Conservation (phyloP, 2,113 vertebrate genomes). For the Vulpes vulpes region DNA sequence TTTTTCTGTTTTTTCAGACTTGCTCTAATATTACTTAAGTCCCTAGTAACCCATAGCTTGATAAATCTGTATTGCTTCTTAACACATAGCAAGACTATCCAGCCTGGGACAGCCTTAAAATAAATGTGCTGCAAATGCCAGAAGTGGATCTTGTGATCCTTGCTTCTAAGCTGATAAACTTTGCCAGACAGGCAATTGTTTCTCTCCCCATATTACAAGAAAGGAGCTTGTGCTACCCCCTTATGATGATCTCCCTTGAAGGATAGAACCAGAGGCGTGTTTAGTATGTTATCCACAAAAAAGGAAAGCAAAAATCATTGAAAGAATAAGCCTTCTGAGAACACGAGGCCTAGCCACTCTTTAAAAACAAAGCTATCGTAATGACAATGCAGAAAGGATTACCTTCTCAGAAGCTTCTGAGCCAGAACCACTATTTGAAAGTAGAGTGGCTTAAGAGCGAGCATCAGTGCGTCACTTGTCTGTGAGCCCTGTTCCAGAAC, state of each 20-base stretch:
- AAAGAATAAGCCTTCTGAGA: conserved; percentile 30
- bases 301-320: not conserved
- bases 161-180: not conserved
- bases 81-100: not conserved
- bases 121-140: not conserved
- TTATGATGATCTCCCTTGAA: conserved; percentile 19
- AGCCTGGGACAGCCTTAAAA: not conserved
- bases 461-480: not conserved
- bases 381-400: conserved; percentile 39
- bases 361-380: conserved; percentile 30
- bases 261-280: not conserved
- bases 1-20: not conserved
- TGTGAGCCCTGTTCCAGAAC: conserved; percentile 46
- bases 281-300: not conserved
- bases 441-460: not conserved
- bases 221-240: not conserved
- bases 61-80: conserved; percentile 12
- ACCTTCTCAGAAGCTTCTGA: conserved; percentile 13
- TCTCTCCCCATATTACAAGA: not conserved
- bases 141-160: not conserved
- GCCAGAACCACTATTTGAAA: conserved; percentile 60
- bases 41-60: not conserved
- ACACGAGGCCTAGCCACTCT: not conserved
- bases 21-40: not conserved
- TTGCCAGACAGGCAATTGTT: not conserved